Conservation (phyloP, 2,888 invertebrate species). For the Tetramorium bicarinatum region DNA sequence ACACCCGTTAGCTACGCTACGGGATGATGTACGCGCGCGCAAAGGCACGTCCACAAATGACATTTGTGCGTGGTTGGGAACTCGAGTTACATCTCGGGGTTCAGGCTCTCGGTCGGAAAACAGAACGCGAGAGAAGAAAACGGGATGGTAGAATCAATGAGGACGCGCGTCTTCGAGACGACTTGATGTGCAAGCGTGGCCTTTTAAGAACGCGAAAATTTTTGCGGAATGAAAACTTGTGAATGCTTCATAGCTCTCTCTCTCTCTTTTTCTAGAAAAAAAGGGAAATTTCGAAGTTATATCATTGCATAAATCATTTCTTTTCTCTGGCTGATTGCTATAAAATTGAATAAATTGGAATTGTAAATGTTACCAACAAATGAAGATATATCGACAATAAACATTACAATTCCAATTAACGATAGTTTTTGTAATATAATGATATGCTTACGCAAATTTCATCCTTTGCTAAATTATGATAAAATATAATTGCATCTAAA, state of each 20-base stretch:
- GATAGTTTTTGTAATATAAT: not conserved
- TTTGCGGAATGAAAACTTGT: constrained; percentile 21
- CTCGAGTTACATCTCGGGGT: constrained; percentile 56
- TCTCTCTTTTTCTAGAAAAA: not conserved
- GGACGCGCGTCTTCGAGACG: constrained; percentile 49
- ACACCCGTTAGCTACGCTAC: constrained; percentile 42
- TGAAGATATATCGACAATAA: not conserved
- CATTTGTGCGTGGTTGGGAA: constrained; percentile 71
- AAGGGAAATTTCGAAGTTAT: not conserved
- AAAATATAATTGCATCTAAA: not conserved
- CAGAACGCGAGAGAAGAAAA: constrained; percentile 61
- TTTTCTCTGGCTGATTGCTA: not conserved
- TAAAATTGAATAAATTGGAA: constrained; percentile 17
- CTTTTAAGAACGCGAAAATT: constrained; percentile 37
- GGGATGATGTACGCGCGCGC: constrained; percentile 56
- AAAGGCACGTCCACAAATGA: constrained; percentile 73
- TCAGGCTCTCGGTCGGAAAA: constrained; percentile 39
- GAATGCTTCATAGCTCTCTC: constrained; percentile 15
- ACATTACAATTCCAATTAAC: not conserved
- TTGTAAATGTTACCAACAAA: not conserved
- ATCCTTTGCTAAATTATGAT: not conserved
- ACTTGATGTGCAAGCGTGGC: constrained; percentile 13
- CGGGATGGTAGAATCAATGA: constrained; percentile 65
- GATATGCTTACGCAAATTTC: not conserved
- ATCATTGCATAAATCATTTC: constrained; percentile 14